Evolutionary conservation across 2,888 invertebrate species (phyloP).

Genomic region (Heliothis peltigera): DNA sequence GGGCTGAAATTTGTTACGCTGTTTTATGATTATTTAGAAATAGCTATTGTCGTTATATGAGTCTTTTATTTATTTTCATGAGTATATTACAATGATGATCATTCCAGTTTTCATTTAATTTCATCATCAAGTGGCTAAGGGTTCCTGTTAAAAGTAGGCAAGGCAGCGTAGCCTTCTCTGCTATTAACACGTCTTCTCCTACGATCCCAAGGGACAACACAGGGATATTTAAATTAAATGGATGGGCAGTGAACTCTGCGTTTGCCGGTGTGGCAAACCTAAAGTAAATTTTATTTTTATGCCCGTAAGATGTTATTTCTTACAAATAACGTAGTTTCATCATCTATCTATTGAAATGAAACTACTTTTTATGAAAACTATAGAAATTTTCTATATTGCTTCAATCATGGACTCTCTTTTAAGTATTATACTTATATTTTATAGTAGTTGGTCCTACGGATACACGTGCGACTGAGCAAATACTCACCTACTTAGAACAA

Average conservation of each 20-base stretch:
- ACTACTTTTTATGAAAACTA: not conserved
- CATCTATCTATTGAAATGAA: not conserved
- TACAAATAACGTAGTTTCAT: no score
- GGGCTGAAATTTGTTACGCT: slow-evolving; percentile 20
- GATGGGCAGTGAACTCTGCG: slow-evolving; percentile 4
- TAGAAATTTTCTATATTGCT: no score
- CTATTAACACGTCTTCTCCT: not conserved
- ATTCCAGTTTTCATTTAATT: not conserved
- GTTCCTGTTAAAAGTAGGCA: not conserved
- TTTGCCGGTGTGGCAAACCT: not conserved
- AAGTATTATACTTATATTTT: not conserved
- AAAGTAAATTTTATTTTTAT: no score
- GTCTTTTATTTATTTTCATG: no score
- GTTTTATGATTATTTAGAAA: slow-evolving; percentile 28
- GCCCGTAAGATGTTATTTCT: no score
- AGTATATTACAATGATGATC: not conserved
- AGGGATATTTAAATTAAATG: slow-evolving; percentile 33
- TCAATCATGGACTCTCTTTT: not conserved
- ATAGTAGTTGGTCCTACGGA: not conserved
- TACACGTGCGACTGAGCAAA: slow-evolving; percentile 6
- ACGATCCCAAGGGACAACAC: slow-evolving; percentile 13
- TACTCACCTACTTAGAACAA: slow-evolving; percentile 49
- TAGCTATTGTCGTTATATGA: not conserved
- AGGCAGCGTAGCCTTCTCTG: not conserved
- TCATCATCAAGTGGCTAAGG: not conserved